phyloP scores from a whole-genome alignment of 2,888 invertebrate species.

The Prenolepis imparis region DNA sequence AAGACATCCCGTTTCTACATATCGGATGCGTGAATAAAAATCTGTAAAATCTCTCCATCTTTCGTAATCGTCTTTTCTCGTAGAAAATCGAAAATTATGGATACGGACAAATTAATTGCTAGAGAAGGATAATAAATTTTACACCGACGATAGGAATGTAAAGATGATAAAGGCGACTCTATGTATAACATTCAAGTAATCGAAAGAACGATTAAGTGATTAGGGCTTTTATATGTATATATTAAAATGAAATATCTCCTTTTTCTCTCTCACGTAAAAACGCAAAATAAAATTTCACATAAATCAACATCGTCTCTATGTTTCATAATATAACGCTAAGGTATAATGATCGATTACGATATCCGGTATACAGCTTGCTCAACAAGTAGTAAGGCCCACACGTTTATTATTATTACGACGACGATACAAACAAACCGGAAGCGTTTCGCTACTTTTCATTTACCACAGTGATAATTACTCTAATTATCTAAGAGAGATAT shows the following conservation, averaged over 20 bases:
- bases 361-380: constrained; percentile 11
- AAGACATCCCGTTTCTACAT: not conserved
- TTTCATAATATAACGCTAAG: constrained; percentile 1
- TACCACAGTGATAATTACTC: constrained; percentile 83
- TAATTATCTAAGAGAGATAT: constrained; percentile 79
- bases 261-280: not conserved
- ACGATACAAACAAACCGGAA: constrained; percentile 79
- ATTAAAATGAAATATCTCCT: not conserved
- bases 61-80: not conserved
- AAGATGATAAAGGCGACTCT: not conserved
- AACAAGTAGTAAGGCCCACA: constrained; percentile 51
- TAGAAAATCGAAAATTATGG: not conserved
- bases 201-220: not conserved
- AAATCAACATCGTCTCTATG: not conserved
- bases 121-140: not conserved
- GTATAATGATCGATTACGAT: not conserved
- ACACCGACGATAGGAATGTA: not conserved
- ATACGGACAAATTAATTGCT: not conserved
- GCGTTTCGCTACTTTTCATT: constrained; percentile 85
- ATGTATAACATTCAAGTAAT: not conserved
- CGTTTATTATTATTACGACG: constrained; percentile 45
- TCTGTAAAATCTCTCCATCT: not conserved
- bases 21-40: not conserved
- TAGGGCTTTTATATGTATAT: not conserved
- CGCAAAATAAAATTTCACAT: not conserved